phyloP scores from a whole-genome alignment of 53 echinoderm and acorn worm genomes.

The Antedon mediterranea region DNA sequence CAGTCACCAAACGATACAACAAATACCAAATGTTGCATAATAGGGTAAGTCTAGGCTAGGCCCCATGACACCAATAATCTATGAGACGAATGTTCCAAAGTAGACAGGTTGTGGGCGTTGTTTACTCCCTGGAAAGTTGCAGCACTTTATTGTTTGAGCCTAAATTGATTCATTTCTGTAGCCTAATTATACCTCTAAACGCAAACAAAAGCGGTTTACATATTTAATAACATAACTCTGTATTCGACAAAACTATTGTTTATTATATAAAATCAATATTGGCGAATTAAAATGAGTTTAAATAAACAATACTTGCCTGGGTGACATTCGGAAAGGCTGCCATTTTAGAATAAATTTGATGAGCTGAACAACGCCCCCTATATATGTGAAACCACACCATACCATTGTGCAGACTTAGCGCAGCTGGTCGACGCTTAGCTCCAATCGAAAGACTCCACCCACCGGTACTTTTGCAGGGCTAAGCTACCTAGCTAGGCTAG shows the following conservation, averaged over 20 bases:
- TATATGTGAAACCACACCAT: too few relatives aligned
- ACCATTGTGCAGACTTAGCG: too few relatives aligned
- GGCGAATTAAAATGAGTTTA: not conserved
- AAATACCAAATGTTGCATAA: too few relatives aligned
- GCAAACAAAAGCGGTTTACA: not conserved
- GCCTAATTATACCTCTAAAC: not conserved
- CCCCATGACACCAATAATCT: not conserved
- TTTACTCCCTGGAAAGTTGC: not conserved
- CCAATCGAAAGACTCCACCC: too few relatives aligned
- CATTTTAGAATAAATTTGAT: conserved; percentile 26
- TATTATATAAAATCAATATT: not conserved
- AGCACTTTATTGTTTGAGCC: not conserved
- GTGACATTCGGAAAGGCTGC: conserved; percentile 46
- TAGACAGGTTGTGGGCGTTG: not conserved
- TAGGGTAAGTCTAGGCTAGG: too few relatives aligned
- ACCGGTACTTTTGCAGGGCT: too few relatives aligned
- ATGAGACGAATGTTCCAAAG: not conserved
- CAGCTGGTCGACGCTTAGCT: too few relatives aligned
- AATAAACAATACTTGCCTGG: conserved; percentile 36
- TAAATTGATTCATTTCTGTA: not conserved
- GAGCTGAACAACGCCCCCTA: conserved; percentile 31
- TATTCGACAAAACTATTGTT: not conserved
- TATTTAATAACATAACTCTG: not conserved
- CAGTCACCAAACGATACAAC: too few relatives aligned
- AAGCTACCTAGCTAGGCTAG: too few relatives aligned